Conservation (phyloP, 2,888 invertebrate species). For the Agelastica alni region DNA sequence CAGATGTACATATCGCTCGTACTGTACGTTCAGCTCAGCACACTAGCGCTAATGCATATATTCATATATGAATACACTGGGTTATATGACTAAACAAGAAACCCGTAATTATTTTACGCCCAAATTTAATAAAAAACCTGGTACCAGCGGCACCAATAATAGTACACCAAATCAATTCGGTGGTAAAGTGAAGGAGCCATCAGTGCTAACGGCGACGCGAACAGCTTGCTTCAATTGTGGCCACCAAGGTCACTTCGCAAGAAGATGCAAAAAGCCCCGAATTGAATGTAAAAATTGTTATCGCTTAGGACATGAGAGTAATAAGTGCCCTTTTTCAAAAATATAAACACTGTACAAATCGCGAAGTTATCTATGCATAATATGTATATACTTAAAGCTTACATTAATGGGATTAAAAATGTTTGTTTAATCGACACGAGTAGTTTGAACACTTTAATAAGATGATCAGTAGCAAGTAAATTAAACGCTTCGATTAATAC, state of each 20-base stretch:
- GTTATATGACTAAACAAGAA: conserved; percentile 12
- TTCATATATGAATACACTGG: conserved; percentile 21
- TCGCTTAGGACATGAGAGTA: background rate
- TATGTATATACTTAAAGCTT: background rate
- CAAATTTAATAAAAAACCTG: background rate
- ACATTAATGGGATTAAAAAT: background rate
- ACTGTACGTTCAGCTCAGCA: no score
- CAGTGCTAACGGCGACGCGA: background rate
- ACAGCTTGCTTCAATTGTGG: background rate
- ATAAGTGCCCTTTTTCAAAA: background rate
- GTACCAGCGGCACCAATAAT: no score
- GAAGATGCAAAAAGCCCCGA: background rate
- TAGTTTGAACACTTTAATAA: background rate
- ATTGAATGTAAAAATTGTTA: background rate
- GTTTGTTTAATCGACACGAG: background rate
- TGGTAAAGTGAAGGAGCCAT: background rate
- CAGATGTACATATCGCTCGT: no score
- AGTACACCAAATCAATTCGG: background rate
- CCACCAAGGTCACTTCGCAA: background rate
- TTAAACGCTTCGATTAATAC: background rate
- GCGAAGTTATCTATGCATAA: background rate
- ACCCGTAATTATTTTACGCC: background rate
- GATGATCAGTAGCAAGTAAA: background rate
- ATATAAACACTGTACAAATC: background rate
- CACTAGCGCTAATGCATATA: conserved; percentile 17